Percentiles rank a stretch among this genome's conserved stretches.
Evolutionary conservation across 2,888 invertebrate species (phyloP).

Genomic region (Pachliopta kotzebuea): DNA sequence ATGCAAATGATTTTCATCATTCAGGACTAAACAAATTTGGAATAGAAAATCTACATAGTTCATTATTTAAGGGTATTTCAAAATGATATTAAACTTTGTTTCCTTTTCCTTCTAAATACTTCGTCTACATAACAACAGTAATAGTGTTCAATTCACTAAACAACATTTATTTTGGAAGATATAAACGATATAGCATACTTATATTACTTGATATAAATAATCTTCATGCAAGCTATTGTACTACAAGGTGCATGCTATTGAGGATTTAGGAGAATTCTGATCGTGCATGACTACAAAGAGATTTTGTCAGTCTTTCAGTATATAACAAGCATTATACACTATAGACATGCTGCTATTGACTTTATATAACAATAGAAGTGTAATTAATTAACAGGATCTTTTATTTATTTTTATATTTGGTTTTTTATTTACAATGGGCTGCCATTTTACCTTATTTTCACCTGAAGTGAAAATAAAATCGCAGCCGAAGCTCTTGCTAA

Average conservation of each 20-base stretch:
- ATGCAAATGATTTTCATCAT: slow-evolving; percentile 51
- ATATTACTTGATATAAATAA: slow-evolving; percentile 47
- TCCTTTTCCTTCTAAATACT: slow-evolving; percentile 49
- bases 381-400: background rate
- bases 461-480: too few species aligned
- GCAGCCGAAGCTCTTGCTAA: too few species aligned
- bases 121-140: slow-evolving; percentile 51
- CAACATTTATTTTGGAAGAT: slow-evolving; percentile 80
- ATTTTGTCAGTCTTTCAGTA: slow-evolving; percentile 32
- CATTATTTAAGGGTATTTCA: slow-evolving; percentile 42
- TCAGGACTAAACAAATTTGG: slow-evolving; percentile 34
- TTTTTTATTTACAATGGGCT: too few species aligned
- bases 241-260: slow-evolving; percentile 68
- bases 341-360: slow-evolving; percentile 40
- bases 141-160: slow-evolving; percentile 56
- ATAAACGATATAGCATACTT: slow-evolving; percentile 49
- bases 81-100: slow-evolving; percentile 43
- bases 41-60: slow-evolving; percentile 30
- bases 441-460: too few species aligned
- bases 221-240: slow-evolving; percentile 75
- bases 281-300: slow-evolving; percentile 49
- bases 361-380: background rate
- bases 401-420: too few species aligned
- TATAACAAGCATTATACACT: slow-evolving; percentile 38
- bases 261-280: slow-evolving; percentile 39